A percentile compares a stretch with the other conserved stretches of the same genome.
Evolutionary conservation across 1,140 invertebrate species (phyloP).

Genomic region (Macrosteles quadrilineatus): DNA sequence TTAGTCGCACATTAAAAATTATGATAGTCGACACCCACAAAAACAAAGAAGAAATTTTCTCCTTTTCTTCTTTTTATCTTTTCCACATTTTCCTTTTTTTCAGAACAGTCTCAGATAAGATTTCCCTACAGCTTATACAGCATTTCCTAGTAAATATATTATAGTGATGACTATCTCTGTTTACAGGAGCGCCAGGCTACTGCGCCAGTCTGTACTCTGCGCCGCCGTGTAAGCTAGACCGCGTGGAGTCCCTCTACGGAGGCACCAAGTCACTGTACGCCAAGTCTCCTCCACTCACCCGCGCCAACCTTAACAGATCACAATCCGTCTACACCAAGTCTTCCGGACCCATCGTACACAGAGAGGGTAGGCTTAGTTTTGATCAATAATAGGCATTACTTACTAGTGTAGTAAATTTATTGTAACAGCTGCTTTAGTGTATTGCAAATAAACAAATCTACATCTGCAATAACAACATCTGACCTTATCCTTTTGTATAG

Average conservation of each 20-base stretch:
- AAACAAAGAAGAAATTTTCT: too few relatives aligned
- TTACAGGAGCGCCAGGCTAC: slow-evolving; percentile 48
- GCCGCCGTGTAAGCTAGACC: slow-evolving; percentile 59
- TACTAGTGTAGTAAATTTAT: too few relatives aligned
- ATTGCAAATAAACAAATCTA: too few relatives aligned
- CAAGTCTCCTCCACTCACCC: slow-evolving; percentile 75
- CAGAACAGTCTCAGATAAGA: background rate
- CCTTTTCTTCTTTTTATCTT: too few relatives aligned
- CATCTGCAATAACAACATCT: too few relatives aligned
- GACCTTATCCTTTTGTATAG: too few relatives aligned
- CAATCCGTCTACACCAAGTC: slow-evolving; percentile 86
- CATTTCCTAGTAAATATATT: background rate
- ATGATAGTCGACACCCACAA: too few relatives aligned
- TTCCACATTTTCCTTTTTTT: too few relatives aligned
- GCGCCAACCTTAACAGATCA: slow-evolving; percentile 80
- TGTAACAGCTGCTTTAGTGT: too few relatives aligned
- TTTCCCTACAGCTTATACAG: background rate
- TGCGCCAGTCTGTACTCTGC: slow-evolving; percentile 57
- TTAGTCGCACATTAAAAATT: too few relatives aligned
- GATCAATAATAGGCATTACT: too few relatives aligned
- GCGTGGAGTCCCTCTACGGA: slow-evolving; percentile 76
- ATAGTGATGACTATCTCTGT: slow-evolving; percentile 33
- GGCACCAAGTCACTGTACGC: slow-evolving; percentile 83
- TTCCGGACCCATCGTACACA: slow-evolving; percentile 52
- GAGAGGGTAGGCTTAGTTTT: slow-evolving; percentile 7